Base-by-base conservation (phyloP, 2,113 vertebrate species). In the Cavia aperea region DNA sequence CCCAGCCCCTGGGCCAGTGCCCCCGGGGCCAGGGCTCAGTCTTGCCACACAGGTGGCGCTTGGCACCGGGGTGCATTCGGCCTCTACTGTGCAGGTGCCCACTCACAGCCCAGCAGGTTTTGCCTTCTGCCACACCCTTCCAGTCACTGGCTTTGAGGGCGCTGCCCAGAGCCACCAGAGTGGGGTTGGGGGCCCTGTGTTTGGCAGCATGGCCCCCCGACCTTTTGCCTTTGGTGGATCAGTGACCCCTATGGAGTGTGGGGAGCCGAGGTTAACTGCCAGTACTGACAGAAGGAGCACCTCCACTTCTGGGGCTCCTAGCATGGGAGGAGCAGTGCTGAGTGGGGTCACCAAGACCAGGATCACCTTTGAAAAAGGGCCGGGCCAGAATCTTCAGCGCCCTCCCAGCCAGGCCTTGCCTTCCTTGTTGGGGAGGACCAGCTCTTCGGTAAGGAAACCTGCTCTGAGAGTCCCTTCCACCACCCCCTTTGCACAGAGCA, bases 161-260 rank as follows among this genome's bases (percentile, higher is more conserved):
- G 77, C 89, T 75, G 96, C 97, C 2, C 98, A 98, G 97, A 97
- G 97, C 81, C 93, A 89, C 0, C 94, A 65, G 89, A 96, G 89
- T 70, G 58, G 73, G 16, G 7, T 87, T 0, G 4, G 93, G 1
- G 23, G 87, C 1, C 3, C 95, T 0, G 63, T 95, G 13, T 98
- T 98, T 6, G 97, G 98, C 68, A 91, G 86, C 94, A 93, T 96
- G 95, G 91, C 96, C 51, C 95, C 98, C 1, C 94, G 97, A 86
- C 97, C 98, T 0, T 99, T 99, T 66, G 14, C 96, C 2, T 99
- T 99, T 0, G 98, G 98, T 65, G 95, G 92, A 0, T 62, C 88
- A 0, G 88, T 89, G 39, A 97, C 96, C 84, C 96, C 96, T 0
- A 97, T 94, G 89, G 94, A 97, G 7, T 88, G 96, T 21, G 43